Evolutionary conservation across 2,113 vertebrate species (phyloP), one percentile per base, ranked within the genome.

Genomic region (Xenopus laevis): DNA sequence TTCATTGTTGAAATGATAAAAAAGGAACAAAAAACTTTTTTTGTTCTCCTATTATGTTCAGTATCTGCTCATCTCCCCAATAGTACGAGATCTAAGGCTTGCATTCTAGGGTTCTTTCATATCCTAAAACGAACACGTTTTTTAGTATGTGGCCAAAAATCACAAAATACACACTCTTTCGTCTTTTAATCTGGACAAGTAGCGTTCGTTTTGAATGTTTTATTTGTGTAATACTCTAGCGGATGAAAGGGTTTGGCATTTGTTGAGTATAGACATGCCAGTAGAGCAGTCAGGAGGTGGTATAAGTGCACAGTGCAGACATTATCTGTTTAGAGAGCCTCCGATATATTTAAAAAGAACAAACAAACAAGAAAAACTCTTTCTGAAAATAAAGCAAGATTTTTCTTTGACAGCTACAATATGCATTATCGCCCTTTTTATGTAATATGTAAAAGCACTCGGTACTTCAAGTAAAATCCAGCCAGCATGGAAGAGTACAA

Each of bases 261-360:
- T 10, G 45, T 6, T n/a, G 71, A 13, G 33, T 20, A 23, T 27
- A 20, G 69, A 27, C 45, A 66, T 71, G 71, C 57, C 63, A 66
- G 46, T 5, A 20, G 15, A 27, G 66, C 65, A 53, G 70, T 45
- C 46, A 55, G 57, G 72, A 67, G 71, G 71, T 62, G 73, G 73
- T 68, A 68, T 40, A 23, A 61, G 66, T 62, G 27, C 47, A 68
- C 65, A 44, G 58, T 68, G 73, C 73, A 57, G 62, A 57, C 65
- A 68, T 75, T 75, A 75, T 75, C 57, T 55, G 68, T 68, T 75
- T 46, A 69, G 23, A 50, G 62, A 46, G 30, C 72, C 65, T 68
- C 72, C n/a, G 17, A 75, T 52, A 57, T 62, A 75, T 21, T 73
- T 15, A 73, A 55, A 65, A 58, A 23, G 50, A 55, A 52, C 55